These are phyloP conservation scores for Anthophora plumipes DNA, from an alignment of 2,888 invertebrate species.

Conservation along the genomic window DNA sequence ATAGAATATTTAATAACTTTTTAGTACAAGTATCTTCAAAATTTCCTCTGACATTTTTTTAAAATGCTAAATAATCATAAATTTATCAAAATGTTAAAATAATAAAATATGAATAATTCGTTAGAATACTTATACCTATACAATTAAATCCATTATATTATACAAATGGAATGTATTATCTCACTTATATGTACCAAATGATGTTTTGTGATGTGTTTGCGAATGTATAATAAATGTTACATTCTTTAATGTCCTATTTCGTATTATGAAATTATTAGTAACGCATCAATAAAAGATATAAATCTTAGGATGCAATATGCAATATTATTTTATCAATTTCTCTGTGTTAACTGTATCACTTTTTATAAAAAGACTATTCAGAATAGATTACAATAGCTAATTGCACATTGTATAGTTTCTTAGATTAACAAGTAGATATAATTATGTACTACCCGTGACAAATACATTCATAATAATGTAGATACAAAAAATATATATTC, in stretches of 20 bases:
- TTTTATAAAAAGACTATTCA: constrained; percentile 45
- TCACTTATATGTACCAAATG: constrained; percentile 38
- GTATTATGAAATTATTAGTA: constrained; percentile 34
- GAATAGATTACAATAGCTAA: constrained; percentile 43
- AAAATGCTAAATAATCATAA: constrained; percentile 30
- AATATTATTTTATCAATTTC: constrained; percentile 16
- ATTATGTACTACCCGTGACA: constrained; percentile 53
- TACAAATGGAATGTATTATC: constrained; percentile 21
- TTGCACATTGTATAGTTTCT: constrained; percentile 50
- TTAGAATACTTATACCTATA: constrained; percentile 51
- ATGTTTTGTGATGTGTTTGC: constrained; percentile 40
- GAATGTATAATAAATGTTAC: constrained; percentile 43
- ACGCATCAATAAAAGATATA: constrained; percentile 41
- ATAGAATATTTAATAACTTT: background rate
- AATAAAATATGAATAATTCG: constrained; percentile 33
- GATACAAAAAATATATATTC: constrained; percentile 39
- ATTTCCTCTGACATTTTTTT: constrained; percentile 13
- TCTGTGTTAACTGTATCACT: constrained; percentile 21
- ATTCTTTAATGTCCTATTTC: constrained; percentile 34
- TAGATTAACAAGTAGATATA: constrained; percentile 52
- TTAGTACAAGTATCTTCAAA: constrained; percentile 7
- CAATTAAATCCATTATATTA: constrained; percentile 43
- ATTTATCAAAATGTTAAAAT: constrained; percentile 40
- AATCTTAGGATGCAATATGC: constrained; percentile 35
- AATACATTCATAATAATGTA: constrained; percentile 45